Conservation (phyloP, 2,113 vertebrate species). For the Lutjanus erythropterus region DNA sequence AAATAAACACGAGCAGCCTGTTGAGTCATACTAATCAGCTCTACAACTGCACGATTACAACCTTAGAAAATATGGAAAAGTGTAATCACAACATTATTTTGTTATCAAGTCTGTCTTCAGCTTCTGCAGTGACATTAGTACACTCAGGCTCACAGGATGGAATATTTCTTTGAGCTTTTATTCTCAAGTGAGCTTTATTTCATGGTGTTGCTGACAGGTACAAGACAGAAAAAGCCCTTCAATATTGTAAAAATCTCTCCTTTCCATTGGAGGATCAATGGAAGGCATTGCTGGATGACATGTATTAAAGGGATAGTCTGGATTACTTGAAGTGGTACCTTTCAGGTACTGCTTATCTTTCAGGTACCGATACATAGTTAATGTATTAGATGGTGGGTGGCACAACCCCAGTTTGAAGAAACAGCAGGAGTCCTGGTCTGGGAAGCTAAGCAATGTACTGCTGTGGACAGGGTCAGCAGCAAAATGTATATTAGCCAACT, state of each 20-base stretch:
- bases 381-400: no score
- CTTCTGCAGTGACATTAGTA: not conserved
- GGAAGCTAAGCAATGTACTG: no score
- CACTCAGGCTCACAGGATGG: slow-evolving; percentile 12
- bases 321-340: no score
- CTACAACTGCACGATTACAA: not conserved
- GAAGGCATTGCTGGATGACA: not conserved
- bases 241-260: not conserved
- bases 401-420: no score
- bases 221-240: slow-evolving; percentile 5
- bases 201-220: slow-evolving; percentile 17
- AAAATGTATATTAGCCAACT: no score
- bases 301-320: no score
- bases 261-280: not conserved
- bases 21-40: slow-evolving; percentile 12
- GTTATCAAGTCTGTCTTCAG: not conserved
- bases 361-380: no score
- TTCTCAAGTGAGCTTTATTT: slow-evolving; percentile 19
- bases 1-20: slow-evolving; percentile 10
- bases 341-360: no score
- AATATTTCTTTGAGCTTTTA: slow-evolving; percentile 18
- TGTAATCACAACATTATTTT: not conserved
- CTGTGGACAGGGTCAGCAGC: no score
- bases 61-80: not conserved
- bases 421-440: no score